Conservation (phyloP, 2,888 invertebrate genomes). For the Sussaba pulchella region DNA sequence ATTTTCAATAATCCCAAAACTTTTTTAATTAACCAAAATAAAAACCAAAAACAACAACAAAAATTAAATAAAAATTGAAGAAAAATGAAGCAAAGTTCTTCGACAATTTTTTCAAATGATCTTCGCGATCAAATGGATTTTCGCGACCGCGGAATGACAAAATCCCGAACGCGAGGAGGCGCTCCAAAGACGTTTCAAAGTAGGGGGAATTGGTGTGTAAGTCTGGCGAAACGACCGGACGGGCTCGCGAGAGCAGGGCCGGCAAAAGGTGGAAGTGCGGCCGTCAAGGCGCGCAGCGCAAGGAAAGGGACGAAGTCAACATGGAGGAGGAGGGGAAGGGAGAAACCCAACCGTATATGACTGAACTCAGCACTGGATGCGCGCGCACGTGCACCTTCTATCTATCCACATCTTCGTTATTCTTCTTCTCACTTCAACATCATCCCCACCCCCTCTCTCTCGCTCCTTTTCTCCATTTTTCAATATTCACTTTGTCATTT, state of each 20-base stretch:
- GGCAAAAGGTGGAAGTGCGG: too few species aligned
- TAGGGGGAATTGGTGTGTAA: conserved; percentile 62
- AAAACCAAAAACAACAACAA: too few species aligned
- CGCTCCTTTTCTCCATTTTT: conserved; percentile 19
- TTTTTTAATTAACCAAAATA: too few species aligned
- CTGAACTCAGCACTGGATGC: conserved; percentile 61
- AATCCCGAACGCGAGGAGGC: conserved; percentile 28
- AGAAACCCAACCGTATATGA: conserved; percentile 40
- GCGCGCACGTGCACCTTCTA: conserved; percentile 65
- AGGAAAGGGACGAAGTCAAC: too few species aligned
- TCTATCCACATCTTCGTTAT: conserved; percentile 60
- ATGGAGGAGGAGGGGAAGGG: conserved; percentile 27
- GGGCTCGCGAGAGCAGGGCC: conserved; percentile 40
- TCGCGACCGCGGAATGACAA: conserved; percentile 45
- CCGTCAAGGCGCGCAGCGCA: conserved; percentile 22
- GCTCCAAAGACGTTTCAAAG: conserved; percentile 47
- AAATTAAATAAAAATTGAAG: too few species aligned
- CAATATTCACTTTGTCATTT: conserved; percentile 41
- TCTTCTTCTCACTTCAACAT: conserved; percentile 59
- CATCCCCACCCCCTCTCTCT: conserved; percentile 49
- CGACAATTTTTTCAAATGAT: too few species aligned
- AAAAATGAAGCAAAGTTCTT: too few species aligned
- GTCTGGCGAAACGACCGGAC: conserved; percentile 59
- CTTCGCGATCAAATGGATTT: conserved; percentile 1
- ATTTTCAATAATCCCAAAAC: too few species aligned